Evolutionary conservation across 2,888 invertebrate genomes (phyloP).

Genomic region (Parelbella ahira): DNA sequence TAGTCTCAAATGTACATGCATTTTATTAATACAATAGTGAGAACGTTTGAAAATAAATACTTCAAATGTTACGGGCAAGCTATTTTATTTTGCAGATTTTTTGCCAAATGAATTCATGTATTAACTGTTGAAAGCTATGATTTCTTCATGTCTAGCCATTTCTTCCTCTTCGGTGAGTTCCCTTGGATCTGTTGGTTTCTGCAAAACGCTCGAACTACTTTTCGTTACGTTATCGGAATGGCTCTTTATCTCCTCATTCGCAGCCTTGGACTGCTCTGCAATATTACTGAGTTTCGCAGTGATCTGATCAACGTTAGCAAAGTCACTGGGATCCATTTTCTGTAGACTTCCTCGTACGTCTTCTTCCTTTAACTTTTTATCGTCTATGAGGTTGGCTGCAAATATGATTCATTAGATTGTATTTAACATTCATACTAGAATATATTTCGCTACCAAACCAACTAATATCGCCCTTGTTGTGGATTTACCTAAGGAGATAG

Average conservation of each 20-base stretch:
- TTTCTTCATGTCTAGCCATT: constrained; percentile 18
- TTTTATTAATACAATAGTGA: too few species aligned
- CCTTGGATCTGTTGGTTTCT: constrained; percentile 26
- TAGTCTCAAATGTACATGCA: too few species aligned
- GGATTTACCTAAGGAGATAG: too few species aligned
- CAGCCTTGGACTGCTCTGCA: constrained; percentile 29
- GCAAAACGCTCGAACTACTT: constrained; percentile 30
- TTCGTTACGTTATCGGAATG: constrained; percentile 26
- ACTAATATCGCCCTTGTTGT: too few species aligned
- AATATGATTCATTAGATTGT: too few species aligned
- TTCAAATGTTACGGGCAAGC: too few species aligned
- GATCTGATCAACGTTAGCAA: constrained; percentile 38
- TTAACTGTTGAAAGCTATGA: constrained; percentile 17
- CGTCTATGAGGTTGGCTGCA: constrained; percentile 37
- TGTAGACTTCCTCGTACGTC: constrained; percentile 38
- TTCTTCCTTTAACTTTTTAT: constrained; percentile 36
- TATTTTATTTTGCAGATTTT: too few species aligned
- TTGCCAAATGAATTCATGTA: neutral
- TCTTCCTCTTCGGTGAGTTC: constrained; percentile 13
- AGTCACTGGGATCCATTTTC: constrained; percentile 35
- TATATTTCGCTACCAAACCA: too few species aligned
- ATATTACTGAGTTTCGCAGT: constrained; percentile 36
- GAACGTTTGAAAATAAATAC: too few species aligned
- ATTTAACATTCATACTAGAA: too few species aligned
- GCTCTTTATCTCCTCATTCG: constrained; percentile 21